Evolutionary conservation across 2,888 invertebrate species (phyloP), one percentile per base, ranked within the genome.

Genomic region (Brenthis ino): DNA sequence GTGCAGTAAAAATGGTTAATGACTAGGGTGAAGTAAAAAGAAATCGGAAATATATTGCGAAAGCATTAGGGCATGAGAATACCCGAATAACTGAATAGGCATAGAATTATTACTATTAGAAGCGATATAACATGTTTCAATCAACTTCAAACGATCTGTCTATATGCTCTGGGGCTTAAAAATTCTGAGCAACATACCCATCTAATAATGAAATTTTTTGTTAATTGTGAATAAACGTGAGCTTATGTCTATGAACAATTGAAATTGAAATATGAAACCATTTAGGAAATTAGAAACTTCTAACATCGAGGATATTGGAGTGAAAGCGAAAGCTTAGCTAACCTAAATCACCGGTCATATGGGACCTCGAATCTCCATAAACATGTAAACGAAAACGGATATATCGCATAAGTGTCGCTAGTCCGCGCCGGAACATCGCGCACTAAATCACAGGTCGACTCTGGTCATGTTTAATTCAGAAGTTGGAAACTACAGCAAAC

Each of bases 381-480:
- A 82, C 80, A 82, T 84, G 83, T 82, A 81, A 80, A 81, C 82
- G 79, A 83, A 82, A 81, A 79, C 84, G 83, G 84, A 85, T 83
- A 82, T 82, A 83, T 82, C 82, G 82, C 84, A 84, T 87, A 86
- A 89, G 84, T 82, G 78, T 69, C 75, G 77, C 76, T 80, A 80
- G 77, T 79, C 79, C 77, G 74, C 76, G 74, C 79, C 84, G 84
- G 84, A 84, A 85, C 83, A 77, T 80, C 80, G 80, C 78, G 75
- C 80, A 85, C 84, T 89, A 91, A 91, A 91, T 91, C 89, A 89
- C 88, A 85, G 86, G 84, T 84, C 84, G 84, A 79, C 80, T 43
- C 11, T 77, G 79, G 80, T 83, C 84, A 90, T 91, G 90, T 89
- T 85, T 91, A 89, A 91, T 91, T 90, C 91, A 91, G 82, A 70